Base-by-base conservation (phyloP, 35 echinoderm and acorn worm genomes). In the Apostichopus parvimensis region DNA sequence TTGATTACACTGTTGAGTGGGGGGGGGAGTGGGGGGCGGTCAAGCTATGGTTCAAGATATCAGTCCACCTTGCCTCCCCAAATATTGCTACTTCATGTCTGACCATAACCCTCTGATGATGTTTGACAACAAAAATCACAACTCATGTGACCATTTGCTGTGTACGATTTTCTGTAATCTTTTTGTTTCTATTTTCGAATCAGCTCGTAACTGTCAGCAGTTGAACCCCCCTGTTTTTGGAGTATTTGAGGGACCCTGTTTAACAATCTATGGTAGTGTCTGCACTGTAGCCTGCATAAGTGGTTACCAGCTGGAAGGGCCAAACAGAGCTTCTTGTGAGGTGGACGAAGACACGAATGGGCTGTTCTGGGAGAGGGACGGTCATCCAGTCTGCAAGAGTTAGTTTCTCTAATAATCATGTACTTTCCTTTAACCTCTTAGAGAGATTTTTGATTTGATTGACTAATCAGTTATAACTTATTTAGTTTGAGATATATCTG, bases 221-320 rank as follows among this genome's bases (percentile, higher is more conserved):
- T n/a, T 91, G 20, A 64, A 25, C 24, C 73, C 77, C 18, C 73
- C 77, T 20, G 90, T 79, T 9, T 91, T 79, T 66, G 90, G 90
- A 60, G 56, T 18, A 21, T 79, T 62, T 21, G 60, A 81, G 6
- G 77, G 90, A 28, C 34, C 57, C 2, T 91, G 90, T 81, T 54
- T 60, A 20, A 79, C 73, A 18, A 53, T 53, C n/a, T 54, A 91
- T 60, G 90, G 90, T 12, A 91, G 77, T 13, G 18, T 66, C 5
- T 91, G 90, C 45, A 91, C 56, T 0, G 57, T 91, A n/a, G 53
- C 45, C 15, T 91, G 90, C 21, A 77, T 79, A 11, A 54, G 58
- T 80, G 90, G 90, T 57, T 91, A 91, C 24, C 73, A 77, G 57
- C 77, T 91, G n/a, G n/a, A 77, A 55, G 90, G 90, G 28, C 73